phyloP scores from a whole-genome alignment of 1,140 invertebrate genomes.

The Triops cancriformis region DNA sequence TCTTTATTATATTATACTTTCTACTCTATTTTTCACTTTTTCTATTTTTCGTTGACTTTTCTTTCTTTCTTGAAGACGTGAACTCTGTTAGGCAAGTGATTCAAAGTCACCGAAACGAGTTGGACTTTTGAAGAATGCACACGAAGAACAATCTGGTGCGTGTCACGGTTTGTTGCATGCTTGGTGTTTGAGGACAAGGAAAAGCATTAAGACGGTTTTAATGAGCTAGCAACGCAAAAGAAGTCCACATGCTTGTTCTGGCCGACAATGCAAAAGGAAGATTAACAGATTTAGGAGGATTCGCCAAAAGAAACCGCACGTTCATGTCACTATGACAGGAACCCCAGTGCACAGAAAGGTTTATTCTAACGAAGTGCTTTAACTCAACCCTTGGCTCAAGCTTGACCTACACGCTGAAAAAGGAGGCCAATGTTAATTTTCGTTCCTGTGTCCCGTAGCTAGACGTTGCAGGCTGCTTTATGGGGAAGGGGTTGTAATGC shows the following conservation, averaged over 20 bases:
- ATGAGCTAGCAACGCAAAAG: neutral
- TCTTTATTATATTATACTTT: too few relatives aligned
- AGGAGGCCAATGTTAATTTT: neutral
- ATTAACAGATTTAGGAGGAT: neutral
- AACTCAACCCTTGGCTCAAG: neutral
- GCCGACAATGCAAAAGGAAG: neutral
- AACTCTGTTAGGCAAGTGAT: neutral
- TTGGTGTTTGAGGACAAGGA: neutral
- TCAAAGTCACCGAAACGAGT: neutral
- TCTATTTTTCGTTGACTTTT: too few relatives aligned
- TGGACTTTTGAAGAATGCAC: constrained; percentile 2
- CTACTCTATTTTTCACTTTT: too few relatives aligned
- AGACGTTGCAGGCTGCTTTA: too few relatives aligned
- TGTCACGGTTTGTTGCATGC: neutral
- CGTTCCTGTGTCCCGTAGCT: neutral
- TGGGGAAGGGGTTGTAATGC: neutral
- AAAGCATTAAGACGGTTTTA: neutral
- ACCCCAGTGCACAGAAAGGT: neutral
- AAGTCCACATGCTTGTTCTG: neutral
- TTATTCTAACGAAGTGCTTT: neutral
- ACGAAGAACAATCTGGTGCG: neutral
- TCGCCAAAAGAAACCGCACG: neutral
- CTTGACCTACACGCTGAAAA: neutral
- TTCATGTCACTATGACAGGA: neutral
- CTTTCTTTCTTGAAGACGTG: too few relatives aligned